Base-by-base conservation (phyloP, 2,797 vertebrate species). In the Chlorospingus flavigularis region DNA sequence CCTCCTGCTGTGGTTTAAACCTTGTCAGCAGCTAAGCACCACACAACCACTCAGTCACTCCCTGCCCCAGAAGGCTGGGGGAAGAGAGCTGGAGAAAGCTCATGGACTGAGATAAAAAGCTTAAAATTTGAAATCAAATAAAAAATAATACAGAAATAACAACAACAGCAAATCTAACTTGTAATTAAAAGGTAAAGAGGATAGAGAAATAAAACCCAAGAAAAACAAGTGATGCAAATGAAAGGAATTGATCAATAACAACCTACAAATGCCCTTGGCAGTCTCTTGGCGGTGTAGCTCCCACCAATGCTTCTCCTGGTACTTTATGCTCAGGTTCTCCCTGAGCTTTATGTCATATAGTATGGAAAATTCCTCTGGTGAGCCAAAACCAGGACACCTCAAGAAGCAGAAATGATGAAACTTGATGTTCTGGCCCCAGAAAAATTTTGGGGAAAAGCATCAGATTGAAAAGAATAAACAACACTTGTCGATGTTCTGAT, bases 391-490 rank as follows among this genome's bases (percentile, higher is more conserved):
- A 68, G 23, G 26, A 42, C 23, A 54, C 5, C 9, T 50, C 43
- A 62, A 73, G 61, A 88, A 82, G 16, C 3, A 75, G 31, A 92
- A 84, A 7, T 60, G 1, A 50, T 82, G 47, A 62, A 84, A 86
- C 6, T 61, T 71, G 37, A 81, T 83, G 28, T 42, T 84, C 68
- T 62, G 30, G 10, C 25, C 28, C 65, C 16, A 81, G 53, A 88
- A 84, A 90, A 43, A 31, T 9, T 7, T 50, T 7, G 4, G 4
- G 33, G 21, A 17, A 82, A 88, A 66, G 1, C 7, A 51, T 42
- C 24, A 78, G 37, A 70, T 73, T 40, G 40, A 78, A 92, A 25
- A 75, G 35, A 76, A 86, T 71, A 66, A 88, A 21, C 13, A 89
- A 33, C 19, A 30, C 15, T 58, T 10, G 20, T 54, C 45, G 75